Evolutionary conservation across 2,888 invertebrate species (phyloP).

Genomic region (Helicoverpa assulta): DNA sequence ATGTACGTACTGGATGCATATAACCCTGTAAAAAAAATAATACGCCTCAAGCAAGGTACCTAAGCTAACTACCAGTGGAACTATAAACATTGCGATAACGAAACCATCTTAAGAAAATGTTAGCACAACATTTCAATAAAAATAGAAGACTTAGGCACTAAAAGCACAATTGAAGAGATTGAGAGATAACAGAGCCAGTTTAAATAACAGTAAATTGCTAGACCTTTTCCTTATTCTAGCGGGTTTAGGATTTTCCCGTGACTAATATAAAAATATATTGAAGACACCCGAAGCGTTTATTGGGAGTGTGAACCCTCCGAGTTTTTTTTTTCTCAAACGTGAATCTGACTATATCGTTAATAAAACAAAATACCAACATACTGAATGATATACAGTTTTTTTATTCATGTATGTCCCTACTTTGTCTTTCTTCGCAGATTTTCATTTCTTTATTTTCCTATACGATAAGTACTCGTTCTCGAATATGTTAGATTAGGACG

Average conservation of each 20-base stretch:
- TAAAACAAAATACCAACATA: constrained; percentile 35
- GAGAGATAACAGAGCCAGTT: constrained; percentile 28
- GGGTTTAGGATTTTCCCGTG: constrained; percentile 43
- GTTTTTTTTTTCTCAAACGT: constrained; percentile 17
- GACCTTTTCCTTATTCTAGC: constrained; percentile 40
- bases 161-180: constrained; percentile 5
- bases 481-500: too few relatives aligned
- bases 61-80: too few relatives aligned
- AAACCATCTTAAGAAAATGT: not conserved
- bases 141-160: not conserved
- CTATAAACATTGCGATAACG: not conserved
- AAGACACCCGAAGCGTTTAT: constrained; percentile 53
- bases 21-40: too few relatives aligned
- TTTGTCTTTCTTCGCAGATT: too few relatives aligned
- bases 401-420: not conserved
- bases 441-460: too few relatives aligned
- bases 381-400: not conserved
- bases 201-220: constrained; percentile 43
- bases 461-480: too few relatives aligned
- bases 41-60: not conserved
- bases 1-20: too few relatives aligned
- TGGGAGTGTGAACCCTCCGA: constrained; percentile 41
- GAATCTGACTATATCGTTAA: constrained; percentile 43
- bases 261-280: constrained; percentile 56
- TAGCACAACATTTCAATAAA: not conserved